Evolutionary conservation across 1,140 invertebrate genomes (phyloP), one percentile per base, ranked within the genome.

Genomic region (Manduca sexta): DNA sequence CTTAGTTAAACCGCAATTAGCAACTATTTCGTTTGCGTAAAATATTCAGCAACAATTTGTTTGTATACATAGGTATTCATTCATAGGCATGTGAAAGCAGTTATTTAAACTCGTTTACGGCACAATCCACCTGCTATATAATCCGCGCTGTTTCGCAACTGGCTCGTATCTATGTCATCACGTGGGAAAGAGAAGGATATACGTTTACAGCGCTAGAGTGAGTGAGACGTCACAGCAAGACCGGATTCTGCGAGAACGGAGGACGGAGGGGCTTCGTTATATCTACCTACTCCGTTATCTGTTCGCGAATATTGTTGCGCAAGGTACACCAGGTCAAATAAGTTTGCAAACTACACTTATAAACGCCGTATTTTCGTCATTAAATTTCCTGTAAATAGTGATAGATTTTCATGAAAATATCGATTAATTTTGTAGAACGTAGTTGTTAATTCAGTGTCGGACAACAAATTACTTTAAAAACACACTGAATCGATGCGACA

Each of bases 61-160:
- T 5, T 26, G 21, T 26, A 26, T 26, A 26, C 21, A 26, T 1
- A 26, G 21, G 30, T 30, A 43, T 43, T 43, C 39, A 67, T 64
- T 54, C 50, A 49, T 56, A 64, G 64, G 62, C 62, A 75, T 71
- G 76, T 81, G 77, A 82, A 81, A 82, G 76, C 72, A 79, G 72
- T 71, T 74, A 80, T 74, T 80, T 73, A 74, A 84, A 84, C 81
- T 72, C 65, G 79, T 83, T 83, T 78, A 69, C 69, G 64, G 70
- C 69, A 72, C 77, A 78, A 83, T 77, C 79, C 79, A 84, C 81
- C 77, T 84, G 81, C 82, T 80, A 82, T 83, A 83, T 85, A 83
- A 85, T 83, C 79, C 76, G 79, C 79, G 77, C 55, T 80, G 70
- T 85, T 83, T 85, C 82, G 82, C 82, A 85, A 85, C 69, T 74